Conservation (phyloP, 1,140 invertebrate species). For the Stratiolaelaps scimitus region DNA sequence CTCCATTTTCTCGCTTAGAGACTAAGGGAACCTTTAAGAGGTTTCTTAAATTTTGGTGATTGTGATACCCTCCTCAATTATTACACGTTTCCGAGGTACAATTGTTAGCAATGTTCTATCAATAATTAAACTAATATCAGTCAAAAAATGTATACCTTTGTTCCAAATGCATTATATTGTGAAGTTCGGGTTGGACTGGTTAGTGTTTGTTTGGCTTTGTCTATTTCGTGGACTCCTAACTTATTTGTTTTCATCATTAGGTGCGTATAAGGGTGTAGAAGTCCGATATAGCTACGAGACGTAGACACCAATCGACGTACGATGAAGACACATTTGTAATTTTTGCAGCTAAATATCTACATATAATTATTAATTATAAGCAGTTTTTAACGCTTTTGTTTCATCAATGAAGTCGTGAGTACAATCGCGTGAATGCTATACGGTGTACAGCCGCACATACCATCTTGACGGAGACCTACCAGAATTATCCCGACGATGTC, state of each 20-base stretch:
- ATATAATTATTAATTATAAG: background rate
- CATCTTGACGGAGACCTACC: background rate
- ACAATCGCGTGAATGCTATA: background rate
- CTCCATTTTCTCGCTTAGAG: too few species aligned
- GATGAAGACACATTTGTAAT: background rate
- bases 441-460: background rate
- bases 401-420: background rate
- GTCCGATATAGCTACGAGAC: background rate
- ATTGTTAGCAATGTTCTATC: background rate
- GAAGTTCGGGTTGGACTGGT: background rate
- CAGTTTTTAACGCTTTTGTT: background rate
- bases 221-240: background rate
- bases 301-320: background rate
- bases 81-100: background rate
- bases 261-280: background rate
- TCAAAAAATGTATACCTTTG: background rate
- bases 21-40: too few species aligned
- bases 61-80: background rate
- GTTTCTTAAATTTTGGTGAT: too few species aligned
- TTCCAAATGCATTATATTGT: background rate
- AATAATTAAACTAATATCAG: background rate
- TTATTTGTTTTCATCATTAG: background rate
- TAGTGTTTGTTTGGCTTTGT: background rate
- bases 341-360: background rate
- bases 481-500: too few species aligned